These are phyloP conservation scores for Brachionus angularis DNA, from an alignment of 1,140 invertebrate genomes.

Conservation along the genomic window DNA sequence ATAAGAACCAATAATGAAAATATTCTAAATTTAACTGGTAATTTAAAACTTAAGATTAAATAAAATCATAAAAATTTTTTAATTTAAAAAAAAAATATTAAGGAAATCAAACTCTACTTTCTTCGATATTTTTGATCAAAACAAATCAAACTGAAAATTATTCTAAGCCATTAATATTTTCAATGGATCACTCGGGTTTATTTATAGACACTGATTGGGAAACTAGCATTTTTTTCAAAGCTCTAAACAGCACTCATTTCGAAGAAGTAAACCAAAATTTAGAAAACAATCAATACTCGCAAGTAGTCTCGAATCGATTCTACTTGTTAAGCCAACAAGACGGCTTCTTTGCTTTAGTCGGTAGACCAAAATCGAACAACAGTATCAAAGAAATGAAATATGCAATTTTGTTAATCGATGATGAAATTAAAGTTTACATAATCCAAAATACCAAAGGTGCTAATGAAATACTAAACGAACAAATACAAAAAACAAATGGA, in stretches of 20 bases:
- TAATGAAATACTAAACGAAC: not conserved
- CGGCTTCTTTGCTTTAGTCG: slow-evolving; percentile 16
- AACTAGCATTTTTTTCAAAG: not conserved
- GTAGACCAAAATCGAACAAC: not conserved
- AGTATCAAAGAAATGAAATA: slow-evolving; percentile 25
- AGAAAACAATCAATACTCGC: not conserved
- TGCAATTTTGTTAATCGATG: slow-evolving; percentile 20
- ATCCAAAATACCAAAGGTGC: slow-evolving; percentile 20
- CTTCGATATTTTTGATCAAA: slow-evolving; percentile 37
- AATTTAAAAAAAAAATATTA: not conserved
- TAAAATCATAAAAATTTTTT: too few relatives aligned
- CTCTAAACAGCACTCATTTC: not conserved
- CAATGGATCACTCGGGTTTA: slow-evolving; percentile 13
- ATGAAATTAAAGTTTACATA: slow-evolving; percentile 10
- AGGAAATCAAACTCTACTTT: slow-evolving; percentile 22
- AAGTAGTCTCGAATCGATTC: not conserved
- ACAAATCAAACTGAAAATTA: not conserved
- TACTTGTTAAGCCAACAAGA: not conserved
- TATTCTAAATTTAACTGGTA: not conserved
- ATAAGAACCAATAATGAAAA: not conserved
- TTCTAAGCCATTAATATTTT: slow-evolving; percentile 6
- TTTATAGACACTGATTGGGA: slow-evolving; percentile 21
- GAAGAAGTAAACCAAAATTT: not conserved
- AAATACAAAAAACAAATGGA: slow-evolving; percentile 23
- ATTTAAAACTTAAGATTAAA: too few relatives aligned